Conservation (phyloP, 2,888 invertebrate species). For the Ichneumon xanthorius region DNA sequence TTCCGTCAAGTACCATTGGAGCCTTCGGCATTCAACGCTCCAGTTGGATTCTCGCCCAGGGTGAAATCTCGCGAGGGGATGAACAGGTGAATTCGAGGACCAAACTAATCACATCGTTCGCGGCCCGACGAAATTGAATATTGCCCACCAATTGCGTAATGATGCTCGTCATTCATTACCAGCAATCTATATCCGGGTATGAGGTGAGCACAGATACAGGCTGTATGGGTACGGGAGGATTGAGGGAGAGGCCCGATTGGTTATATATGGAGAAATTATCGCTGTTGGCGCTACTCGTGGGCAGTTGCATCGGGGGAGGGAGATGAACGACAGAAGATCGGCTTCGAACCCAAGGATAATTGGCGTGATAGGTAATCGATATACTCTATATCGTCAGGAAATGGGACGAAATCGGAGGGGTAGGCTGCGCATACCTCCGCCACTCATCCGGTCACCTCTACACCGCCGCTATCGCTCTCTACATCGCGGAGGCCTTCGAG, state of each 20-base stretch:
- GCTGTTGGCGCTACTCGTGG: constrained; percentile 21
- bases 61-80: constrained; percentile 12
- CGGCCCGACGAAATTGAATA: constrained; percentile 73
- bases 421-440: neutral
- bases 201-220: neutral
- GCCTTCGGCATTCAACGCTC: constrained; percentile 40
- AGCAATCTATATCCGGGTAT: constrained; percentile 12
- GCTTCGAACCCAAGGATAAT: constrained; percentile 32
- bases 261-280: constrained; percentile 41
- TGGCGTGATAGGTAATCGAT: constrained; percentile 51
- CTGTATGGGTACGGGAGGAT: neutral
- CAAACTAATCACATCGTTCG: constrained; percentile 58
- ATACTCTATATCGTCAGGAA: constrained; percentile 40
- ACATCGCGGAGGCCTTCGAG: neutral
- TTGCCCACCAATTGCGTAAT: constrained; percentile 76
- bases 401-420: constrained; percentile 45
- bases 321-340: constrained; percentile 29
- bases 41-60: constrained; percentile 24
- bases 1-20: constrained; percentile 30
- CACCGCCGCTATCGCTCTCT: constrained; percentile 1
- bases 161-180: constrained; percentile 75
- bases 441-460: constrained; percentile 14
- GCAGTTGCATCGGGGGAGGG: neutral
- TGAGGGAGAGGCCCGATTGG: constrained; percentile 25
- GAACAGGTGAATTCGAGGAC: constrained; percentile 23